These are phyloP conservation scores for Glandiceps talaboti DNA, from an alignment of 53 echinoderm and acorn worm species.

Conservation along the genomic window DNA sequence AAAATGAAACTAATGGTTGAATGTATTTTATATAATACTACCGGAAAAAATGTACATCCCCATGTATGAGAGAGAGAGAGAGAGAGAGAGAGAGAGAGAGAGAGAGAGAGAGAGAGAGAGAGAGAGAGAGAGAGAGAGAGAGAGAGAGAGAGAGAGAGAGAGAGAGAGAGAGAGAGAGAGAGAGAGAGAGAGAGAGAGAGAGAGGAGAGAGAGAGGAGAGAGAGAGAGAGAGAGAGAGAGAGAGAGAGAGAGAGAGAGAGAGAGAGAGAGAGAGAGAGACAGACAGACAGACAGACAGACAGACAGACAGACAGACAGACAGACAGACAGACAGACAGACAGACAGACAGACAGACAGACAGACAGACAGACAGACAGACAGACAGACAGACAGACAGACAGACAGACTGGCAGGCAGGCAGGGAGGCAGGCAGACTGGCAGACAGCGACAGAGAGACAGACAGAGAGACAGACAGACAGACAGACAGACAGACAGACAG, in stretches of 20 bases:
- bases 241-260: not conserved
- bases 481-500: not conserved
- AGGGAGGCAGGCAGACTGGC: not conserved
- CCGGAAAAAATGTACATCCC: too few species aligned
- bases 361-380: not conserved
- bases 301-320: not conserved
- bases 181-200: not conserved
- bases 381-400: constrained; percentile 1
- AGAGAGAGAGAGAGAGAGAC: not conserved
- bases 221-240: not conserved
- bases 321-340: not conserved
- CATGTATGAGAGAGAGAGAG: too few species aligned
- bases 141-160: too few species aligned
- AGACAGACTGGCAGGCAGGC: not conserved
- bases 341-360: not conserved
- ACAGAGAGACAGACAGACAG: not conserved
- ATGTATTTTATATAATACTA: too few species aligned
- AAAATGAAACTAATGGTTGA: too few species aligned
- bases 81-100: too few species aligned
- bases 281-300: not conserved
- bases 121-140: too few species aligned
- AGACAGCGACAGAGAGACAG: not conserved
- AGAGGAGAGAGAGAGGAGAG: not conserved
- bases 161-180: too few species aligned
- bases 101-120: too few species aligned